phyloP scores from a whole-genome alignment of 2,888 invertebrate species.

The Euphydryas editha region DNA sequence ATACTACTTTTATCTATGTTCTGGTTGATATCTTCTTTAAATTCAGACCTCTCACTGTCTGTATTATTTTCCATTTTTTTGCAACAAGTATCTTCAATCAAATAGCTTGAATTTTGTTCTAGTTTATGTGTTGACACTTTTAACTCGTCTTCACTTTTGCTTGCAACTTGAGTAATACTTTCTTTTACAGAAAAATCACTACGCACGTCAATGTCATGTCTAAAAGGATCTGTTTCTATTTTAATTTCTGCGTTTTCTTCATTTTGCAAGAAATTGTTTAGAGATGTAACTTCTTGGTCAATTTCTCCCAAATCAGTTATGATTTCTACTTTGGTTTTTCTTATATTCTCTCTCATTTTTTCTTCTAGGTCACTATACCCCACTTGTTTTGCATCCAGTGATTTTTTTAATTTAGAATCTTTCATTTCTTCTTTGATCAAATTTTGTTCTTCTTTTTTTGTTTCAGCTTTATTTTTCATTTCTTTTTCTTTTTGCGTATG shows the following conservation, averaged over 20 bases:
- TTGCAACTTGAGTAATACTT: not conserved
- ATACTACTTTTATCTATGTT: not conserved
- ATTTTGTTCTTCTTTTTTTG: not conserved
- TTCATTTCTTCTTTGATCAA: constrained; percentile 35
- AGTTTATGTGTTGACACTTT: too few species aligned
- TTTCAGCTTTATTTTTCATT: not conserved
- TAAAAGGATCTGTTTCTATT: not conserved
- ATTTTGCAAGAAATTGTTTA: not conserved
- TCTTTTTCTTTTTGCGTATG: not conserved
- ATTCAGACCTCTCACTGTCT: not conserved
- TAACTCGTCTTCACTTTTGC: not conserved
- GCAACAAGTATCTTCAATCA: not conserved
- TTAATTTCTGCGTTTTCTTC: constrained; percentile 40
- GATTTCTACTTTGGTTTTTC: constrained; percentile 1
- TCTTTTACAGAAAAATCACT: not conserved
- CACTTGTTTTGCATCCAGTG: not conserved
- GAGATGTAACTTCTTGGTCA: not conserved
- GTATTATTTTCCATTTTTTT: not conserved
- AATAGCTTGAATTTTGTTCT: not conserved
- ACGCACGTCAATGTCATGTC: not conserved
- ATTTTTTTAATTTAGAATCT: not conserved
- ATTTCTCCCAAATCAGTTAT: constrained; percentile 8
- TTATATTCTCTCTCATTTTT: not conserved
- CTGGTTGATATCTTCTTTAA: not conserved
- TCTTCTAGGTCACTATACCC: not conserved